Conservation (phyloP, 2,113 vertebrate genomes). For the Lophius piscatorius region DNA sequence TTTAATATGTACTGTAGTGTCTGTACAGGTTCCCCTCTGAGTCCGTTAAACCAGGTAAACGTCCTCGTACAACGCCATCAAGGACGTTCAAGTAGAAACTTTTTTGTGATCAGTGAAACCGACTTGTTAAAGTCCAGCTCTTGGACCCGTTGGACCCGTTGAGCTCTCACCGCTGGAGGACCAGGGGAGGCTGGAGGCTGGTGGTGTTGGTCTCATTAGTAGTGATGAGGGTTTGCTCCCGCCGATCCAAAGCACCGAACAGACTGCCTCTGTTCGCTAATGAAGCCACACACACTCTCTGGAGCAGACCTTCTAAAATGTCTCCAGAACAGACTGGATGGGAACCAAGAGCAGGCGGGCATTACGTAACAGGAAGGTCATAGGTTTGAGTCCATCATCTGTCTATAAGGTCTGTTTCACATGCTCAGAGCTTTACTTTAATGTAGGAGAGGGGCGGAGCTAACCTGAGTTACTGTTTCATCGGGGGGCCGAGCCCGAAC, state of each 20-base stretch:
- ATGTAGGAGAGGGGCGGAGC: too few species aligned
- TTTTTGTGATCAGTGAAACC: background rate
- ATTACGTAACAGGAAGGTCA: slow-evolving; percentile 62
- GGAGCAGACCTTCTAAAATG: slow-evolving; percentile 44
- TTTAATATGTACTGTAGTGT: too few species aligned
- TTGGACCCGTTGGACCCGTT: background rate
- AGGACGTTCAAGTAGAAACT: too few species aligned
- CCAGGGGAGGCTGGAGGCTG: slow-evolving; percentile 20
- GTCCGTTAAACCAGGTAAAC: too few species aligned
- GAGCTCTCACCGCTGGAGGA: too few species aligned
- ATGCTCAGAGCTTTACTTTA: too few species aligned
- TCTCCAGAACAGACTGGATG: slow-evolving; percentile 51
- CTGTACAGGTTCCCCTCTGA: too few species aligned
- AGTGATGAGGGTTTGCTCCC: slow-evolving; percentile 58
- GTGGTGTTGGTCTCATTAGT: slow-evolving; percentile 69
- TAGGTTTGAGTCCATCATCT: slow-evolving; percentile 47
- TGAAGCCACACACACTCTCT: slow-evolving; percentile 53
- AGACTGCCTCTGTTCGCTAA: slow-evolving; percentile 75
- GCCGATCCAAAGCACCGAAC: slow-evolving; percentile 53
- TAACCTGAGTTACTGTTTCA: too few species aligned
- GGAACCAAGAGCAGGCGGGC: slow-evolving; percentile 35
- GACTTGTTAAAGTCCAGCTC: background rate
- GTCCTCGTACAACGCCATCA: too few species aligned
- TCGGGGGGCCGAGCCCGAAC: too few species aligned
- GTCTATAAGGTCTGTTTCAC: background rate